Evolutionary conservation across 2,797 vertebrate genomes (phyloP).

Genomic region (Geotrypetes seraphini): DNA sequence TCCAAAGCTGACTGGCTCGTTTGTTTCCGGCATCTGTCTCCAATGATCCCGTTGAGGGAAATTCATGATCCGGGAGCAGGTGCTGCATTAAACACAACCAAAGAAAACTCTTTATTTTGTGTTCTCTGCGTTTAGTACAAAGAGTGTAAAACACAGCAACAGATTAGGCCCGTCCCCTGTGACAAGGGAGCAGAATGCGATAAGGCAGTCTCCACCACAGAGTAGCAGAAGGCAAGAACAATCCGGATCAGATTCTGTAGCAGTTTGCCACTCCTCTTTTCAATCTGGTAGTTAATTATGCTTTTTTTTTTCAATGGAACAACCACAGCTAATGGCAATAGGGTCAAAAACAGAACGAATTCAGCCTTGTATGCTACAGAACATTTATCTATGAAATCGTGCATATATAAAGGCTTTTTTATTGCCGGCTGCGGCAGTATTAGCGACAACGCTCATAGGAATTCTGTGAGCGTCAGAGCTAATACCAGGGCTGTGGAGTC

Average conservation of each 20-base stretch:
- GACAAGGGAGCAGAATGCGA: slow-evolving; percentile 2
- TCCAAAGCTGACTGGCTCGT: slow-evolving; percentile 1
- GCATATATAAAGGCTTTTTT: too few relatives aligned
- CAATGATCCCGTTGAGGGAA: slow-evolving; percentile 15
- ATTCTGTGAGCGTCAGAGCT: too few relatives aligned
- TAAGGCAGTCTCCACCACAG: too few relatives aligned
- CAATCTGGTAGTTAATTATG: slow-evolving; percentile 48
- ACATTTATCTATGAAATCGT: too few relatives aligned
- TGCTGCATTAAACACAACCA: neutral
- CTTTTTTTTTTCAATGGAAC: slow-evolving; percentile 48
- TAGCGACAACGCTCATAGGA: too few relatives aligned
- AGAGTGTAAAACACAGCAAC: slow-evolving; percentile 6
- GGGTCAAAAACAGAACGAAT: slow-evolving; percentile 29
- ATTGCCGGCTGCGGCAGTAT: too few relatives aligned
- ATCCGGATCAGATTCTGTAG: slow-evolving; percentile 31
- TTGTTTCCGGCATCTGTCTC: slow-evolving; percentile 29
- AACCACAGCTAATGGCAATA: slow-evolving; percentile 41
- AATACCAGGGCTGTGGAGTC: too few relatives aligned
- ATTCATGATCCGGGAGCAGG: slow-evolving; percentile 12
- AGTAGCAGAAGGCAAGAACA: slow-evolving; percentile 19
- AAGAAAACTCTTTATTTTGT: neutral
- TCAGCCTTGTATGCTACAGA: slow-evolving; percentile 19
- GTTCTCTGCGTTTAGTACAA: slow-evolving; percentile 3
- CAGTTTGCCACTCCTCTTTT: slow-evolving; percentile 45
- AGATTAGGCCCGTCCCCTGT: neutral